A percentile compares a stretch with the other conserved stretches of the same genome.
phyloP scores from a whole-genome alignment of 2,888 invertebrate species.

The Cephalotes varians region DNA sequence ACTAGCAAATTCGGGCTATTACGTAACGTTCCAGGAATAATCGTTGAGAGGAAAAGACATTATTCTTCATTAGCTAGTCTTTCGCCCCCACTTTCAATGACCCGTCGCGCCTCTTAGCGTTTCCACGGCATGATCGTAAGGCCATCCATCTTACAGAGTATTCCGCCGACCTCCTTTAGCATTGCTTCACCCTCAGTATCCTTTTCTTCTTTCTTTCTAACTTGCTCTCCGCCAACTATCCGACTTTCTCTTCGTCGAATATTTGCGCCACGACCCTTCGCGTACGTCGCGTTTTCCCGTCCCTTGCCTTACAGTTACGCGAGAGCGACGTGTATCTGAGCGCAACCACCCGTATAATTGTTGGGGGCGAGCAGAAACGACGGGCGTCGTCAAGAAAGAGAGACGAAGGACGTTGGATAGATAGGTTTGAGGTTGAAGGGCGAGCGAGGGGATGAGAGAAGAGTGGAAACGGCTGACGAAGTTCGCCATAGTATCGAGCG shows the following conservation, averaged over 20 bases:
- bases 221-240: constrained; percentile 48
- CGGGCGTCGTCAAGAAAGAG: constrained; percentile 63
- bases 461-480: constrained; percentile 81
- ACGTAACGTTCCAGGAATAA: constrained; percentile 59
- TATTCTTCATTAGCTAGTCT: constrained; percentile 83
- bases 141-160: constrained; percentile 82
- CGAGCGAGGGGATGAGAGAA: constrained; percentile 69
- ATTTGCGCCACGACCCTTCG: constrained; percentile 66
- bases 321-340: constrained; percentile 83
- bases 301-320: constrained; percentile 82
- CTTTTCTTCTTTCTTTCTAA: constrained; percentile 57
- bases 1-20: constrained; percentile 37
- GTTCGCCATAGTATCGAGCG: constrained; percentile 79
- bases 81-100: constrained; percentile 83
- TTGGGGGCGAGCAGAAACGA: constrained; percentile 74
- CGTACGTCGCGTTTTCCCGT: constrained; percentile 72
- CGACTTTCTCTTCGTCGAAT: constrained; percentile 46
- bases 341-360: constrained; percentile 85
- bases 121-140: constrained; percentile 77
- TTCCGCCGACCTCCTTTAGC: constrained; percentile 62
- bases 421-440: constrained; percentile 75
- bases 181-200: constrained; percentile 55
- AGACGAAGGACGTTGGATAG: constrained; percentile 54
- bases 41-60: constrained; percentile 71
- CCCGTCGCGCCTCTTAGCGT: constrained; percentile 84